phyloP scores from a whole-genome alignment of 1,140 invertebrate species.

The Pteromalus puparum region DNA sequence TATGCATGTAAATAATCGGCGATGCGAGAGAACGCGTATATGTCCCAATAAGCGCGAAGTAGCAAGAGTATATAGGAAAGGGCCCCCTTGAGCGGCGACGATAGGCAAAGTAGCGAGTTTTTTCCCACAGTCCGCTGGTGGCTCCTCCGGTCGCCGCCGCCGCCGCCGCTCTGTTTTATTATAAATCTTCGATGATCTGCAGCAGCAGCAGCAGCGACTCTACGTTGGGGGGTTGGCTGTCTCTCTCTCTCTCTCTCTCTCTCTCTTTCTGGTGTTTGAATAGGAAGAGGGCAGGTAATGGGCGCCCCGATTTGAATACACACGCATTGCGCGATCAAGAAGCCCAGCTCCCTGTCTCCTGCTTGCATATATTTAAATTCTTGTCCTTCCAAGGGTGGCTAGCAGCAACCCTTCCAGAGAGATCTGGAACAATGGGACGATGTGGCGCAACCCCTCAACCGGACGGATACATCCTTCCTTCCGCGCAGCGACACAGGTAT shows the following conservation, averaged over 20 bases:
- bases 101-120: constrained; percentile 67
- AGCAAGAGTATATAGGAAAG: background rate
- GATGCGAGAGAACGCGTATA: background rate
- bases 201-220: background rate
- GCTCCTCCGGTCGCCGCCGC: constrained; percentile 41
- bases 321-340: constrained; percentile 54
- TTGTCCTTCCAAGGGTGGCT: constrained; percentile 47
- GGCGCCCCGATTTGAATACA: constrained; percentile 69
- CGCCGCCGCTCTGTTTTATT: constrained; percentile 61
- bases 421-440: constrained; percentile 68
- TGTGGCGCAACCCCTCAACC: constrained; percentile 56
- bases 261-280: constrained; percentile 62
- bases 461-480: constrained; percentile 58
- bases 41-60: background rate
- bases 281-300: constrained; percentile 71
- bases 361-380: constrained; percentile 71
- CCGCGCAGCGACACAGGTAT: constrained; percentile 16
- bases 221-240: constrained; percentile 30
- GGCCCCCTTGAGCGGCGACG: constrained; percentile 29
- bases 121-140: constrained; percentile 66
- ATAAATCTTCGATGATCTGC: constrained; percentile 70
- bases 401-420: constrained; percentile 41
- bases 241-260: constrained; percentile 31
- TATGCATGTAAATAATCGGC: constrained; percentile 35
- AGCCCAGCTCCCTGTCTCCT: constrained; percentile 34